Percentiles rank a stretch among this genome's conserved stretches.
Evolutionary conservation across 2,113 vertebrate genomes (phyloP).

Genomic region (Ciconia boyciana): DNA sequence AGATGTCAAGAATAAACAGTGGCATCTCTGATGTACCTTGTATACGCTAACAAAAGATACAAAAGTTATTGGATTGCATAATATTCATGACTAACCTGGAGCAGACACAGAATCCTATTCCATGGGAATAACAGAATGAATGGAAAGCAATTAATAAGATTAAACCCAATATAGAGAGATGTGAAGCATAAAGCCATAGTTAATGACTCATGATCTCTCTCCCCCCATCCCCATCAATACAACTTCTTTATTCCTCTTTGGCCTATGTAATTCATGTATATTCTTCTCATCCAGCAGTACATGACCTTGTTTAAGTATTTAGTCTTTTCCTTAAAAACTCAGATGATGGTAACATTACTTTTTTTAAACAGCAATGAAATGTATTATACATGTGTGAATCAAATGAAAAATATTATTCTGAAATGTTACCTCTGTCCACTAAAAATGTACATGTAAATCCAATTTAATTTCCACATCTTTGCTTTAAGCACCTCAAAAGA

Average conservation of each 20-base stretch:
- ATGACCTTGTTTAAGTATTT: not conserved
- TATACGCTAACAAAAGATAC: not conserved
- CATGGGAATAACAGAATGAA: not conserved
- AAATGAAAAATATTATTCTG: not conserved
- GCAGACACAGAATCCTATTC: not conserved
- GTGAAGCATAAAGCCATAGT: not conserved
- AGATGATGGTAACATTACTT: not conserved
- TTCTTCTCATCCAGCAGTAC: not conserved
- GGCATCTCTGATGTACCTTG: not conserved
- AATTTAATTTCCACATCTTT: not conserved
- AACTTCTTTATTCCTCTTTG: not conserved
- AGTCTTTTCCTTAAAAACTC: not conserved
- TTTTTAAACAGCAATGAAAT: not conserved
- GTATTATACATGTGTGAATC: not conserved
- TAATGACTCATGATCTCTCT: not conserved
- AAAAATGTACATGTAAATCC: not conserved
- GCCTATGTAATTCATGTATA: not conserved
- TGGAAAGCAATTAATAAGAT: not conserved
- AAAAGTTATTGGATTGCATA: not conserved
- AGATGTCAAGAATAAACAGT: slow-evolving; percentile 30
- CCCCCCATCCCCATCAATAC: fast-evolving
- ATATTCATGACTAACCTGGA: not conserved
- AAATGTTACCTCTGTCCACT: not conserved
- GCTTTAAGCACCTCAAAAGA: not conserved
- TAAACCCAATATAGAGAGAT: not conserved